A percentile compares a stretch with the other conserved stretches of the same genome.
These are phyloP conservation scores for Psilanteris sp. DNA, from an alignment of 1,140 invertebrate genomes.

Conservation along the genomic window DNA sequence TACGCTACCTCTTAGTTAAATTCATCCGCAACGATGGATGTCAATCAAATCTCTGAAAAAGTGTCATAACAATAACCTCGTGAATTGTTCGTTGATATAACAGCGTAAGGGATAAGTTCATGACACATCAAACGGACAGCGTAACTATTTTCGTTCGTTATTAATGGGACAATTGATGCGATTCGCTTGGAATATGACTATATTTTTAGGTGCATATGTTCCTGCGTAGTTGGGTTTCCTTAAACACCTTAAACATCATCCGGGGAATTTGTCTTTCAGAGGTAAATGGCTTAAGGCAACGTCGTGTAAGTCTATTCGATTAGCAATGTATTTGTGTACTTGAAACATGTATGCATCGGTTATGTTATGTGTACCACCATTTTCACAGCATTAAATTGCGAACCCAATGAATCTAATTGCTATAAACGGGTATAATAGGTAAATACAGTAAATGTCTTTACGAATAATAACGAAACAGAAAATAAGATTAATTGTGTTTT, in stretches of 20 bases:
- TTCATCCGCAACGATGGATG: not conserved
- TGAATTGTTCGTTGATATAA: conserved; percentile 18
- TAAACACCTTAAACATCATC: conserved; percentile 39
- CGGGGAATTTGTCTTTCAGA: conserved; percentile 44
- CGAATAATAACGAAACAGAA: too few relatives aligned
- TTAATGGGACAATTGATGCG: conserved; percentile 16
- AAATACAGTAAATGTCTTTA: too few relatives aligned
- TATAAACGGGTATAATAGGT: too few relatives aligned
- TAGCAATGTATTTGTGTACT: conserved; percentile 37
- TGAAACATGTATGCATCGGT: conserved; percentile 14
- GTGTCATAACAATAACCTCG: conserved; percentile 37
- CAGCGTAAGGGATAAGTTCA: conserved; percentile 13
- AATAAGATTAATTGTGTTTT: too few relatives aligned
- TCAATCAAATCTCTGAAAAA: conserved; percentile 29
- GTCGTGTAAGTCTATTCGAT: conserved; percentile 48
- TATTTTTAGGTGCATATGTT: conserved; percentile 8
- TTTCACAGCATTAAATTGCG: too few relatives aligned
- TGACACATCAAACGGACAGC: conserved; percentile 7
- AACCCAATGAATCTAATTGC: too few relatives aligned
- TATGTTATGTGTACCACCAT: not conserved
- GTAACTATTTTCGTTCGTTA: conserved; percentile 18
- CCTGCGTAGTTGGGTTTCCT: conserved; percentile 29
- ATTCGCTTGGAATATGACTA: conserved; percentile 3
- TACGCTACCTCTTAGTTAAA: conserved; percentile 21
- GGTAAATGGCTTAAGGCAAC: conserved; percentile 52